Base-by-base conservation (phyloP, 1,140 invertebrate species). In the Drosophila ogumai region DNA sequence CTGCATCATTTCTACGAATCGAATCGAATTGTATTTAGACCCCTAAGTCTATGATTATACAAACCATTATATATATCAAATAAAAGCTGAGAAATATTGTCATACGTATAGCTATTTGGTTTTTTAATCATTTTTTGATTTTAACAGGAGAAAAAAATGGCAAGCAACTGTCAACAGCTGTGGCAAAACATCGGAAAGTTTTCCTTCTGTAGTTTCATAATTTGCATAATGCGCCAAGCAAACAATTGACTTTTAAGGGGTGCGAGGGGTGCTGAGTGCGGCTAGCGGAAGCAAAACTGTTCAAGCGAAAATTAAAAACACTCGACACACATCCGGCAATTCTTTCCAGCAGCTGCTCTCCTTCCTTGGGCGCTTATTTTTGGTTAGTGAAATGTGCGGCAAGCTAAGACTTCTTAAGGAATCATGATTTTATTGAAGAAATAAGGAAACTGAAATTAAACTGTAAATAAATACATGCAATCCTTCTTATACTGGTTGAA, bases 231-330 rank as follows among this genome's bases (percentile, higher is more conserved):
- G 69, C 69, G 54, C 69, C 69, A 50, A 72, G 55, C 69, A 73
- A 73, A 73, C 69, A 71, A 72, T 73, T 72, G 69, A 59, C 61
- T 65, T 61, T 61, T 60, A 32, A 13, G 43, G 67, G 28, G 47
- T 13, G 13, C 47, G 3, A 15, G 56, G 40, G 49, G 15, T 10
- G 15, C n/a, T 17, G n/a, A 31, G 44, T 6, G 50, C 17, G 34
- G 36, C 12, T 41, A 17, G 25, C 19, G 43, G 66, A 58, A 72
- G 32, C 15, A 41, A 67, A 72, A 41, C 44, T 72, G 69, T 57
- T 73, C 44, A 59, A 72, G 69, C 44, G 69, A 73, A 73, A 72
- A 73, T 73, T 73, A 73, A 73, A 73, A 73, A 73, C 69, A 73
- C 67, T 59, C 67, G 69, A 72, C 52, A 73, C 69, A 72, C 69